Percentiles rank a stretch among this genome's conserved stretches.
phyloP scores from a whole-genome alignment of 2,113 vertebrate genomes.

The Hassar affinis region DNA sequence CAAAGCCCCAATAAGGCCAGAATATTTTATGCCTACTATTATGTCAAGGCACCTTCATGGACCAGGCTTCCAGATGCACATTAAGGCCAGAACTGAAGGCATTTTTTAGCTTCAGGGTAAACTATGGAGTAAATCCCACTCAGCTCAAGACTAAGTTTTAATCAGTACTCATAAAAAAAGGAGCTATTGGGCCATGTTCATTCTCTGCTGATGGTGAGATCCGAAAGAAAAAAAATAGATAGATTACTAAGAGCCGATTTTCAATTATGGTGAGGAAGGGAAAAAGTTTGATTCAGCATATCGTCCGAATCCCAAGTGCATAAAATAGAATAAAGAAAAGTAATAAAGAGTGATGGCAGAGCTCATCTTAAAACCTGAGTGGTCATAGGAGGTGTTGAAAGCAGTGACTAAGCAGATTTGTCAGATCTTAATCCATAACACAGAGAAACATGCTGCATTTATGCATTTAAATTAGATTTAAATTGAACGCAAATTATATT shows the following conservation, averaged over 20 bases:
- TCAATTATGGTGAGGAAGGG: background rate
- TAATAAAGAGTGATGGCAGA: constrained; percentile 3
- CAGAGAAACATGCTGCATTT: background rate
- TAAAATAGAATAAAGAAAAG: background rate
- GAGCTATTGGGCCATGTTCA: background rate
- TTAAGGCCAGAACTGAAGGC: background rate
- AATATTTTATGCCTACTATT: background rate
- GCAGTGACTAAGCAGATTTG: constrained; percentile 6
- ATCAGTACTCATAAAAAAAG: background rate
- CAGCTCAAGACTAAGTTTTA: background rate
- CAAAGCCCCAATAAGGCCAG: constrained; percentile 18
- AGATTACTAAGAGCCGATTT: background rate
- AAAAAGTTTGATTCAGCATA: background rate
- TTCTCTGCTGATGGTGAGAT: background rate
- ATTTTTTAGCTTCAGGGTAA: background rate
- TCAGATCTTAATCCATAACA: background rate
- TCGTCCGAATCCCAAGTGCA: background rate
- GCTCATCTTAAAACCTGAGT: constrained; percentile 2
- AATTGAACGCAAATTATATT: background rate
- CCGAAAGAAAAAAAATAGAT: background rate
- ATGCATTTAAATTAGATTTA: background rate
- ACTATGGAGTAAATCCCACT: background rate
- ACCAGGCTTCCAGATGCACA: background rate
- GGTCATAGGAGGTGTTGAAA: background rate
- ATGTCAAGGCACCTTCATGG: background rate